These are phyloP conservation scores for Chloroclystis v-ata DNA, from an alignment of 2,888 invertebrate species.

Conservation along the genomic window DNA sequence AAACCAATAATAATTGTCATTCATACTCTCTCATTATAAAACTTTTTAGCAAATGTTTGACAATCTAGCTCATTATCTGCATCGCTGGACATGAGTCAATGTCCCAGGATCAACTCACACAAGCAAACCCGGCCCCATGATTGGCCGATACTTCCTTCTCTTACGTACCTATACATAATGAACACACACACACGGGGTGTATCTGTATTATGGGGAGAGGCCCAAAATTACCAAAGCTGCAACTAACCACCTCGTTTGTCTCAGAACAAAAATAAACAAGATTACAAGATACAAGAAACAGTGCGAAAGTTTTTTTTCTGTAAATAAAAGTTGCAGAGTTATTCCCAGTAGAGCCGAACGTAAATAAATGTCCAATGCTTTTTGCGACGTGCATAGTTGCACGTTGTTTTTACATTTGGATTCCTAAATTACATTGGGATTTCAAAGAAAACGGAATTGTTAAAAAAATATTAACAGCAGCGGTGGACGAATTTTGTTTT, in stretches of 20 bases:
- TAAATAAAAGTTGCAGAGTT: constrained; percentile 23
- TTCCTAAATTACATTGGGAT: constrained; percentile 12
- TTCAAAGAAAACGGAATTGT: not conserved
- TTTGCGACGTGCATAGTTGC: constrained; percentile 23
- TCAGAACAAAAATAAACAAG: constrained; percentile 22
- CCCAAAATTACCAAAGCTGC: constrained; percentile 31
- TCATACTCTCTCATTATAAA: constrained; percentile 24
- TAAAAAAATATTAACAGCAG: not conserved
- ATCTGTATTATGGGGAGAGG: constrained; percentile 31
- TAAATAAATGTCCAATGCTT: constrained; percentile 25
- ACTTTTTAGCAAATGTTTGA: constrained; percentile 41
- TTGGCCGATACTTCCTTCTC: constrained; percentile 34
- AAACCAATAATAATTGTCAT: constrained; percentile 14
- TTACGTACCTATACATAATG: too few species aligned
- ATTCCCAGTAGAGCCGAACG: constrained; percentile 27
- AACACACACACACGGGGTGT: too few species aligned
- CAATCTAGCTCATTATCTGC: constrained; percentile 61
- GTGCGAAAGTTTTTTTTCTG: constrained; percentile 22
- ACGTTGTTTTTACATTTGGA: constrained; percentile 18
- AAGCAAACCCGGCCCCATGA: constrained; percentile 23
- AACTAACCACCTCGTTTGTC: constrained; percentile 28
- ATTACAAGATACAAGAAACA: constrained; percentile 16
- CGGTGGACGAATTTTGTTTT: too few species aligned
- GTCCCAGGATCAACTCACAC: constrained; percentile 35
- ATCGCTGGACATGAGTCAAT: constrained; percentile 44